These are phyloP conservation scores for Carterocephalus palaemon DNA, from an alignment of 2,888 invertebrate species.

Conservation along the genomic window DNA sequence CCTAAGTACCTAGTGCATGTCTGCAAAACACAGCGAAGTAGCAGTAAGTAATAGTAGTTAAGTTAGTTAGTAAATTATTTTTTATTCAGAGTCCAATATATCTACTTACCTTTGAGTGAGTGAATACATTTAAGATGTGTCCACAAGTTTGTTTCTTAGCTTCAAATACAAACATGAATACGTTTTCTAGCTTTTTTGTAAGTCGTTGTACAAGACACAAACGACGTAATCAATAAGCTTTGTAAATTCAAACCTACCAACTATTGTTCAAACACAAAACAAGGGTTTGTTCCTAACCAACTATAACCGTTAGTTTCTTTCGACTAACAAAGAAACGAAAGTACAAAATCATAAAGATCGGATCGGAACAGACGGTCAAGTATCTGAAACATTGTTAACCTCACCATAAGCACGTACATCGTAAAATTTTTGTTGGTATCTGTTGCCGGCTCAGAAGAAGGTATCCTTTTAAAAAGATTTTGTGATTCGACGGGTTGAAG, in stretches of 20 bases:
- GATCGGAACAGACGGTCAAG: slow-evolving; percentile 38
- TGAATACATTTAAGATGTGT: no score
- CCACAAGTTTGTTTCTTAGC: no score
- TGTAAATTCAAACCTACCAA: no score
- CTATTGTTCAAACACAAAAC: slow-evolving; percentile 6
- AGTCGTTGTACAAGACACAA: no score
- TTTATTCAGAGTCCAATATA: no score
- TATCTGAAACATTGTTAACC: slow-evolving; percentile 49
- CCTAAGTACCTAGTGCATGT: no score
- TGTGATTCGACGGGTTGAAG: slow-evolving; percentile 57
- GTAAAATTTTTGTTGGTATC: slow-evolving; percentile 58
- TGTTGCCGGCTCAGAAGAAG: slow-evolving; percentile 67
- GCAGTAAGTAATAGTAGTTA: no score
- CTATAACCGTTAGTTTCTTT: slow-evolving; percentile 44
- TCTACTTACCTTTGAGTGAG: no score
- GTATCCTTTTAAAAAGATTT: slow-evolving; percentile 46
- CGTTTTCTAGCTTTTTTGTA: no score
- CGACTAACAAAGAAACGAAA: slow-evolving; percentile 27
- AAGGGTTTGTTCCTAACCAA: slow-evolving; percentile 27
- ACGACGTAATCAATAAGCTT: slow-evolving; percentile 9
- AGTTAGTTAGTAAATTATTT: no score
- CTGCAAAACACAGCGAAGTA: no score
- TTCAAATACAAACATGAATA: no score
- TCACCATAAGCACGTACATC: slow-evolving; percentile 59
- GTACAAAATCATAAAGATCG: slow-evolving; percentile 29